Evolutionary conservation across 2,797 vertebrate genomes (phyloP).

Genomic region (Pachyuromys duprasi): DNA sequence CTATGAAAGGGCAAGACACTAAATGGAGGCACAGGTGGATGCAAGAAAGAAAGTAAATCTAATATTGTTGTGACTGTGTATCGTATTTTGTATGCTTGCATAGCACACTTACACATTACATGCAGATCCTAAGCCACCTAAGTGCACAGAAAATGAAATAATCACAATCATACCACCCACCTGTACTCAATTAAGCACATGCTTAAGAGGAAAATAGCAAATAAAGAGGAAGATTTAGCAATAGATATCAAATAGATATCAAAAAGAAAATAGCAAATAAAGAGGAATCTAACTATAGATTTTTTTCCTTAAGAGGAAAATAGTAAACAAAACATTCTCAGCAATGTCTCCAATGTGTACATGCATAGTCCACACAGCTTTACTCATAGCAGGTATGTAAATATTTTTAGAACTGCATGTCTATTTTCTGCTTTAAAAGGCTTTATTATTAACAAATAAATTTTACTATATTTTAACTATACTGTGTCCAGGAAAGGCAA

Average conservation of each 20-base stretch:
- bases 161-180: background rate
- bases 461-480: slow-evolving; percentile 17
- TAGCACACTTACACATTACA: background rate
- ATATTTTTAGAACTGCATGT: background rate
- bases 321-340: background rate
- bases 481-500: slow-evolving; percentile 1
- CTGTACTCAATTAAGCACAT: background rate
- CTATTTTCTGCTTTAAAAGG: slow-evolving; percentile 40
- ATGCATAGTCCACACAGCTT: background rate
- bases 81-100: background rate
- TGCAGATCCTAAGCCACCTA: background rate
- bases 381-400: background rate
- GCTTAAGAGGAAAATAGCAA: background rate
- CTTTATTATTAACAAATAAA: slow-evolving; percentile 1
- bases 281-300: too few species aligned
- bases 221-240: too few species aligned
- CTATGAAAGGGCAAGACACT: slow-evolving; percentile 16
- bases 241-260: too few species aligned
- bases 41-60: background rate
- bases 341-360: background rate
- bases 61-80: background rate
- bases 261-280: too few species aligned
- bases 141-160: slow-evolving; percentile 7
- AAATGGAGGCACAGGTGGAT: background rate
- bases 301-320: background rate